Evolutionary conservation across 2,113 vertebrate species (phyloP).

Genomic region (Alosa alosa): DNA sequence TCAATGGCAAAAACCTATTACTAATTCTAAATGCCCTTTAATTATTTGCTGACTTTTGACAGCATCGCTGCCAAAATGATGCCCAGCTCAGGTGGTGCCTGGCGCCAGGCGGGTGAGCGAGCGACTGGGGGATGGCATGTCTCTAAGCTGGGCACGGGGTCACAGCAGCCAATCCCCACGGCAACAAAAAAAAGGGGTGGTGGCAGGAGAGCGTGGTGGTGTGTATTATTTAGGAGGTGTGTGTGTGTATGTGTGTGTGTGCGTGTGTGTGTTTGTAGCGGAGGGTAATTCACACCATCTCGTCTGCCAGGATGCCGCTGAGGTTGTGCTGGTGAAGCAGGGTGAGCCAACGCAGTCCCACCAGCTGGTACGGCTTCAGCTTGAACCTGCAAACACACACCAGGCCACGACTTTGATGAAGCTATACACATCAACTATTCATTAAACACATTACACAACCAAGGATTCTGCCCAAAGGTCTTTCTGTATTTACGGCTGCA

Average conservation of each 20-base stretch:
- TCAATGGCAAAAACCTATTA: neutral
- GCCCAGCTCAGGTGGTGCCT: neutral
- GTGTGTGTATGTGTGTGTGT: neutral
- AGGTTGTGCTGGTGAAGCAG: slow-evolving; percentile 80
- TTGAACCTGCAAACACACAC: slow-evolving; percentile 67
- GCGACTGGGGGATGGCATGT: neutral
- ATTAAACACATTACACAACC: neutral
- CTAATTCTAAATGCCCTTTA: neutral
- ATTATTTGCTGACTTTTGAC: neutral
- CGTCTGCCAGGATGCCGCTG: slow-evolving; percentile 86
- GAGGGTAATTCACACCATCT: slow-evolving; percentile 76
- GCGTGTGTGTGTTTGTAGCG: neutral
- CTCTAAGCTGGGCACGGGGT: neutral
- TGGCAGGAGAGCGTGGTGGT: neutral
- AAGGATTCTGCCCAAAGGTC: neutral
- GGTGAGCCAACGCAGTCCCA: slow-evolving; percentile 84
- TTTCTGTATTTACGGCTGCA: neutral
- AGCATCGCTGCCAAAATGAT: neutral
- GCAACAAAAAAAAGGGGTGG: neutral
- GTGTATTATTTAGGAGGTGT: slow-evolving; percentile 9
- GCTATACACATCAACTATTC: neutral
- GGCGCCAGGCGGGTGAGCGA: neutral
- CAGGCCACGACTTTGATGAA: neutral
- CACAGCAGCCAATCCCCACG: neutral
- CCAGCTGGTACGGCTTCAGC: slow-evolving; percentile 84